Conservation (phyloP, 2,113 vertebrate genomes). For the Bucco capensis region DNA sequence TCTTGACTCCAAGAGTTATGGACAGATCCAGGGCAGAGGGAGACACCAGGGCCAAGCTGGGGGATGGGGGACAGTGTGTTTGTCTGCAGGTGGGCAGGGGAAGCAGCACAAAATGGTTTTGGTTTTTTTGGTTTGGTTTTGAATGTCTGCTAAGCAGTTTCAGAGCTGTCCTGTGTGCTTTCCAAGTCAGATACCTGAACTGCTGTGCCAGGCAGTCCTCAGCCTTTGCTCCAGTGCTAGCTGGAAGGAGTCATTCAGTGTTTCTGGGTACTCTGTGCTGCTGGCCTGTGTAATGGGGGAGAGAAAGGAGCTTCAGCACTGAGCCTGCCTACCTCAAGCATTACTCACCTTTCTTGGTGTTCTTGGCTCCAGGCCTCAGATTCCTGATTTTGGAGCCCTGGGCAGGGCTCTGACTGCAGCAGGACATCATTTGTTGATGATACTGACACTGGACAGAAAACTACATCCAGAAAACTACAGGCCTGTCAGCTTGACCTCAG, state of each 20-base stretch:
- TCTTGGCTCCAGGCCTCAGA: neutral
- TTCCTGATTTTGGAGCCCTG: neutral
- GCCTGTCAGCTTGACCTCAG: too few relatives aligned
- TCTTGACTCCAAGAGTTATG: neutral
- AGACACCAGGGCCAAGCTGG: neutral
- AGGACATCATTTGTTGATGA: neutral
- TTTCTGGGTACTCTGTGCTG: rapidly evolving
- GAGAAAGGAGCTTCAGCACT: rapidly evolving
- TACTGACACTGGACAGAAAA: neutral
- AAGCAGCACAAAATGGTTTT: neutral
- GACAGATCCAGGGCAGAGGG: neutral
- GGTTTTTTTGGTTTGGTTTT: neutral
- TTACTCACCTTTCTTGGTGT: rapidly evolving
- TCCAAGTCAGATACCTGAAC: neutral
- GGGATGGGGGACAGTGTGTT: too few relatives aligned
- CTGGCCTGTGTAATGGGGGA: neutral
- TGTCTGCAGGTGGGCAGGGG: rapidly evolving
- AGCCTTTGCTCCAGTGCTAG: rapidly evolving
- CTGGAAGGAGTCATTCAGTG: neutral
- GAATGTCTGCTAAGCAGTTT: neutral
- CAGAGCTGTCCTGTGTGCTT: neutral
- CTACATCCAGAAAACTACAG: too few relatives aligned
- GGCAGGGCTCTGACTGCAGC: neutral
- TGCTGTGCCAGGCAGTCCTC: neutral
- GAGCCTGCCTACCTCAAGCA: neutral